phyloP scores from a whole-genome alignment of 2,113 vertebrate genomes.

The Prietella phreatophila region DNA sequence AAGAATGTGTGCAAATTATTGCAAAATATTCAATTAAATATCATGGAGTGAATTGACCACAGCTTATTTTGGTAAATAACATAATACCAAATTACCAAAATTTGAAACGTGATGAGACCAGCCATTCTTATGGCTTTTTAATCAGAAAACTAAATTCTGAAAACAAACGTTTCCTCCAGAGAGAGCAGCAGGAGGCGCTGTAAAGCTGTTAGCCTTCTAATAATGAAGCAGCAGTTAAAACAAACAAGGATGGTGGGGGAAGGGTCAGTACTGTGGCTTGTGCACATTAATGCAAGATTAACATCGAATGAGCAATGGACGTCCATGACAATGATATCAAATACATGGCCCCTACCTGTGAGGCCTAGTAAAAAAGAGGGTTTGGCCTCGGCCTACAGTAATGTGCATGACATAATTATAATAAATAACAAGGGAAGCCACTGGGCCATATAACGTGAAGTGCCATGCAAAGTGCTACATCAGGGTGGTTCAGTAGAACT shows the following conservation, averaged over 20 bases:
- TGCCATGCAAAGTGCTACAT: slow-evolving; percentile 49
- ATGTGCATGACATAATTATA: slow-evolving; percentile 37
- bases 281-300: slow-evolving; percentile 61
- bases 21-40: slow-evolving; percentile 32
- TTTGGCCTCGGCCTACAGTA: slow-evolving; percentile 56
- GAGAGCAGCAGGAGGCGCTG: slow-evolving; percentile 75
- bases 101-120: slow-evolving; percentile 47
- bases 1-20: slow-evolving; percentile 4
- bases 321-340: slow-evolving; percentile 57
- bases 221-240: slow-evolving; percentile 67
- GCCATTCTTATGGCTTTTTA: slow-evolving; percentile 58
- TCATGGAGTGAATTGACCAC: slow-evolving; percentile 30
- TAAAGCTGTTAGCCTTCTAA: slow-evolving; percentile 70
- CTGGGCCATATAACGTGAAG: slow-evolving; percentile 31
- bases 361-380: slow-evolving; percentile 47
- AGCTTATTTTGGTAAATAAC: slow-evolving; percentile 57
- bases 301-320: slow-evolving; percentile 48
- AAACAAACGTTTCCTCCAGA: slow-evolving; percentile 60
- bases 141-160: slow-evolving; percentile 59
- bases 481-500: slow-evolving; percentile 41
- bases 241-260: slow-evolving; percentile 70
- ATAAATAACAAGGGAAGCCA: slow-evolving; percentile 37
- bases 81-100: slow-evolving; percentile 50
- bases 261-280: slow-evolving; percentile 54
- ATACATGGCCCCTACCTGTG: slow-evolving; percentile 49